Evolutionary conservation across 2,888 invertebrate species (phyloP).

Genomic region (Melieria crassipennis): DNA sequence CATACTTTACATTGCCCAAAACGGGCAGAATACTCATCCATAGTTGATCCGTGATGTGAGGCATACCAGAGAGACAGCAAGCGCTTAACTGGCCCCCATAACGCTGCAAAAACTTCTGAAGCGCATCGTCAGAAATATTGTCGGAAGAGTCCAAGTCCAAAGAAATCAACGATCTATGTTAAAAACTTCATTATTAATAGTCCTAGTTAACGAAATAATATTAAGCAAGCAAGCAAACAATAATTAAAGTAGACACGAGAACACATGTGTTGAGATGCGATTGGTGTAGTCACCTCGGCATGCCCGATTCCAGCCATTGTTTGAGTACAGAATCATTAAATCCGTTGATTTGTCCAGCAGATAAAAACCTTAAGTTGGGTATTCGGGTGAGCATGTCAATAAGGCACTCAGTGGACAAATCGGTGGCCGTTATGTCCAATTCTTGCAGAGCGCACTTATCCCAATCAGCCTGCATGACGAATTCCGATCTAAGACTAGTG

Average conservation of each 20-base stretch:
- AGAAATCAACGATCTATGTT: constrained; percentile 76
- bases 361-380: constrained; percentile 86
- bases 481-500: constrained; percentile 92
- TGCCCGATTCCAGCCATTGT: constrained; percentile 89
- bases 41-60: constrained; percentile 97
- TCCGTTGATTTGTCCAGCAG: constrained; percentile 97
- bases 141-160: constrained; percentile 96
- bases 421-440: constrained; percentile 96
- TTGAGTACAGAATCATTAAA: constrained; percentile 95
- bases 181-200: too few relatives aligned
- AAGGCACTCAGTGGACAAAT: constrained; percentile 92
- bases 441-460: constrained; percentile 95
- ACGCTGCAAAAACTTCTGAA: constrained; percentile 90
- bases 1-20: constrained; percentile 89
- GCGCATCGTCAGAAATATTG: constrained; percentile 90
- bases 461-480: constrained; percentile 97
- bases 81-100: constrained; percentile 91
- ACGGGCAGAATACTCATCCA: constrained; percentile 96
- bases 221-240: too few relatives aligned
- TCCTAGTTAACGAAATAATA: too few relatives aligned
- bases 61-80: constrained; percentile 91
- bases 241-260: too few relatives aligned
- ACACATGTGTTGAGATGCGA: too few relatives aligned
- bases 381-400: constrained; percentile 91
- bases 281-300: constrained; percentile 68